Conservation (phyloP, 2,888 invertebrate species). For the Papilio protenor region DNA sequence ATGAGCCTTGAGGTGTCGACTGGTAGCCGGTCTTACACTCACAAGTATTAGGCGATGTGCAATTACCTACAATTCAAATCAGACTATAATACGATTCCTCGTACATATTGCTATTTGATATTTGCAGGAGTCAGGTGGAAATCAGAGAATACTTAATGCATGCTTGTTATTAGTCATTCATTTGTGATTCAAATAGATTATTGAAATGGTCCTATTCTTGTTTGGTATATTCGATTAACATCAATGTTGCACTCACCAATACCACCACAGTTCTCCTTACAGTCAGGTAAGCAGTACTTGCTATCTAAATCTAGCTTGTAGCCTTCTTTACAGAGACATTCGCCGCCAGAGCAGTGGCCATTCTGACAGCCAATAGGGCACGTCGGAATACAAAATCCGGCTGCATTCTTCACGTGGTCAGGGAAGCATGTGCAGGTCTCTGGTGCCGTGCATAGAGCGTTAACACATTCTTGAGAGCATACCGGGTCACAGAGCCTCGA, state of each 20-base stretch:
- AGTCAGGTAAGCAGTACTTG: slow-evolving; percentile 86
- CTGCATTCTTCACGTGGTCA: slow-evolving; percentile 84
- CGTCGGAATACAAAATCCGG: slow-evolving; percentile 85
- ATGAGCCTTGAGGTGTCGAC: slow-evolving; percentile 68
- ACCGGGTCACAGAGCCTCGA: slow-evolving; percentile 85
- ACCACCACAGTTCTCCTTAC: slow-evolving; percentile 79
- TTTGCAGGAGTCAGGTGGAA: not conserved
- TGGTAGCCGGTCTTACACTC: slow-evolving; percentile 83
- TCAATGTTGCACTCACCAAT: slow-evolving; percentile 63
- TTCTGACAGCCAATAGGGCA: slow-evolving; percentile 88
- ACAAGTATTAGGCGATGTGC: slow-evolving; percentile 83
- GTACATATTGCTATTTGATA: not conserved
- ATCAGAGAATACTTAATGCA: no score
- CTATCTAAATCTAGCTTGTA: slow-evolving; percentile 82
- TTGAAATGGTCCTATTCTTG: not conserved
- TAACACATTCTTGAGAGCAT: slow-evolving; percentile 85
- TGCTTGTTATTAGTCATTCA: not conserved
- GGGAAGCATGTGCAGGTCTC: slow-evolving; percentile 86
- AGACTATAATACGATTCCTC: not conserved
- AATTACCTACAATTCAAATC: slow-evolving; percentile 67
- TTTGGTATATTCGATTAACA: not conserved
- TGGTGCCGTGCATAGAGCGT: slow-evolving; percentile 86
- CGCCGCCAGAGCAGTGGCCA: slow-evolving; percentile 85
- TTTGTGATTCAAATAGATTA: not conserved
- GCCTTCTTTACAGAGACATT: slow-evolving; percentile 86